Evolutionary conservation across 2,113 vertebrate genomes (phyloP).

Genomic region (Platichthys flesus): DNA sequence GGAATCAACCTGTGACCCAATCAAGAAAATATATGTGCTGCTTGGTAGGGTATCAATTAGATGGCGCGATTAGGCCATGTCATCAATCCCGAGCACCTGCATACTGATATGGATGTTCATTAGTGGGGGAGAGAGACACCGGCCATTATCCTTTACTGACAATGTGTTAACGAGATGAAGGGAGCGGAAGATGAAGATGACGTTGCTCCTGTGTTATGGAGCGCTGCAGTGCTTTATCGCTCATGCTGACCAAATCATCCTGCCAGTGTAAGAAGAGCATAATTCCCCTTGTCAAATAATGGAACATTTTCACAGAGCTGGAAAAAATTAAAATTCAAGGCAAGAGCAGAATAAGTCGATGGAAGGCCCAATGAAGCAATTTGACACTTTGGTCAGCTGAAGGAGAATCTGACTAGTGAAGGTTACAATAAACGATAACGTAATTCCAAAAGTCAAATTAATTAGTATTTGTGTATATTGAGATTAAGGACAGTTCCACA

Average conservation of each 20-base stretch:
- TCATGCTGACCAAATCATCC: conserved; percentile 30
- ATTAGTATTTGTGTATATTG: background rate
- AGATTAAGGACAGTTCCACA: background rate
- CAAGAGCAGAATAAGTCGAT: conserved; percentile 1
- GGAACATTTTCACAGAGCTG: conserved; percentile 4
- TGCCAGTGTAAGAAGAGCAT: background rate
- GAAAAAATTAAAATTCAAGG: background rate
- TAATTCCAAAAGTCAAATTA: background rate
- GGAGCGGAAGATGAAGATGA: conserved; percentile 34
- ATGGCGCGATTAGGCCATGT: conserved; percentile 55
- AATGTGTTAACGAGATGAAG: conserved; percentile 56
- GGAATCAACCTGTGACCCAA: conserved; percentile 58
- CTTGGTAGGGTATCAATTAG: conserved; percentile 67
- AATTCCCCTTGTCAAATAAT: background rate
- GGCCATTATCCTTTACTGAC: conserved; percentile 67
- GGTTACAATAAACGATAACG: background rate
- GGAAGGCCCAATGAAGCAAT: conserved; percentile 10
- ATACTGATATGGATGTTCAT: conserved; percentile 64
- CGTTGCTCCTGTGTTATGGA: conserved; percentile 31
- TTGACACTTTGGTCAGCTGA: background rate
- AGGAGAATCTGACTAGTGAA: conserved; percentile 7
- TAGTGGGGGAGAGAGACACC: conserved; percentile 32
- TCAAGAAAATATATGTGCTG: conserved; percentile 59
- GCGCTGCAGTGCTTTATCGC: conserved; percentile 30
- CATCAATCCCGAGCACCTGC: conserved; percentile 67